A percentile compares a stretch with the other conserved stretches of the same genome.
phyloP scores from a whole-genome alignment of 2,888 invertebrate genomes.

The Amphimallon solstitiale region DNA sequence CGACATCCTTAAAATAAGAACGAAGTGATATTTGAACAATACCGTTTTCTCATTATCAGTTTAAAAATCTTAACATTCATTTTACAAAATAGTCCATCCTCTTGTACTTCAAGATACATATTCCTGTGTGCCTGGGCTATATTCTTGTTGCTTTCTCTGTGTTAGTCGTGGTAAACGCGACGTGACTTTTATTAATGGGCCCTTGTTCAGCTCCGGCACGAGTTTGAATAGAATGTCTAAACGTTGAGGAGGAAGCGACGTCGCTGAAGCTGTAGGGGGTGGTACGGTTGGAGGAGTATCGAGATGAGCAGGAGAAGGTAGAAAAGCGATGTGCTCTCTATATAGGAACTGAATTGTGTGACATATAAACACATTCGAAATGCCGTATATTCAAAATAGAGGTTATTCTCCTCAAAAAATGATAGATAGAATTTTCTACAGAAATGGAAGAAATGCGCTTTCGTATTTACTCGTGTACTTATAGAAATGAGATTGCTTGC shows the following conservation, averaged over 20 bases:
- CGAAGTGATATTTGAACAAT: too few relatives aligned
- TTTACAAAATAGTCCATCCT: too few relatives aligned
- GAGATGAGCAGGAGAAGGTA: slow-evolving; percentile 1
- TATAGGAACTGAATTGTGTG: slow-evolving; percentile 9
- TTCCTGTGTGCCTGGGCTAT: background rate
- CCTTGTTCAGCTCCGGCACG: slow-evolving; percentile 36
- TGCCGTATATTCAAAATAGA: slow-evolving; percentile 8
- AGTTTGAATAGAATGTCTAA: slow-evolving; percentile 37
- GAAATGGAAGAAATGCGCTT: slow-evolving; percentile 7
- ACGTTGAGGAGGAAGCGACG: slow-evolving; percentile 32
- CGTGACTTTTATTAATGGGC: slow-evolving; percentile 38
- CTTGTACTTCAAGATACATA: too few relatives aligned
- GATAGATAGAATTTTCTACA: slow-evolving; percentile 24
- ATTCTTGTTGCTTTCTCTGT: slow-evolving; percentile 1
- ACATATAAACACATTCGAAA: slow-evolving; percentile 30
- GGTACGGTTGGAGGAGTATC: background rate
- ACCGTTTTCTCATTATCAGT: too few relatives aligned
- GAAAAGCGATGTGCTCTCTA: background rate
- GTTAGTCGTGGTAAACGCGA: slow-evolving; percentile 25
- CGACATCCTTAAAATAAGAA: too few relatives aligned
- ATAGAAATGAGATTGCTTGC: slow-evolving; percentile 9
- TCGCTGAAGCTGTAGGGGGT: slow-evolving; percentile 17
- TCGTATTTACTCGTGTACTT: slow-evolving; percentile 30
- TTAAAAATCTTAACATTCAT: too few relatives aligned
- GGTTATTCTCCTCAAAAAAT: slow-evolving; percentile 3